Percentiles rank a stretch among this genome's conserved stretches.
Conservation (phyloP, 2,888 invertebrate species). For the Eurytoma californica region DNA sequence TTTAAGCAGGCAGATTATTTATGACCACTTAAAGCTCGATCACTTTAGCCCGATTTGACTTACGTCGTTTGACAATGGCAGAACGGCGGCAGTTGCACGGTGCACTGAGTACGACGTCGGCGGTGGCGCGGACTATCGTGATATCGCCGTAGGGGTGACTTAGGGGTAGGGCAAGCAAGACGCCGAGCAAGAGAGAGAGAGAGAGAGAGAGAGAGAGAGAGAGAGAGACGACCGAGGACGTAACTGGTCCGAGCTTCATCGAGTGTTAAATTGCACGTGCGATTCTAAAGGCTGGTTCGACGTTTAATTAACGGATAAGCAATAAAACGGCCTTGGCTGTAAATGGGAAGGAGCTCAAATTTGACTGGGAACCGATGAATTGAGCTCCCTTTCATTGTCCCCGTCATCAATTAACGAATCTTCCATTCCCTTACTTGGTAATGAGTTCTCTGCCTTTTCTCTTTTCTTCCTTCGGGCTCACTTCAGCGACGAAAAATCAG, state of each 20-base stretch:
- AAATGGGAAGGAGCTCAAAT: constrained; percentile 49
- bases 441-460: constrained; percentile 48
- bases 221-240: constrained; percentile 42
- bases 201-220: constrained; percentile 29
- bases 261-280: constrained; percentile 58
- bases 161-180: constrained; percentile 30
- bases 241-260: constrained; percentile 56
- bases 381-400: constrained; percentile 49
- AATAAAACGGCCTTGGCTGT: constrained; percentile 52
- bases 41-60: constrained; percentile 48
- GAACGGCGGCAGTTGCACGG: constrained; percentile 33
- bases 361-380: constrained; percentile 55
- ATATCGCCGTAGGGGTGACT: constrained; percentile 49
- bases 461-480: not conserved
- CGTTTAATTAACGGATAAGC: constrained; percentile 58
- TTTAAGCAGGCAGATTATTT: constrained; percentile 29
- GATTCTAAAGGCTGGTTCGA: constrained; percentile 54
- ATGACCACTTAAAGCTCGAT: constrained; percentile 40
- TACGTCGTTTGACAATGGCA: constrained; percentile 46
- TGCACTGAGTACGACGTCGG: constrained; percentile 31
- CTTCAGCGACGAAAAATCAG: too few species aligned
- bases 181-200: not conserved
- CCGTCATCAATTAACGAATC: constrained; percentile 52
- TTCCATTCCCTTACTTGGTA: constrained; percentile 48
- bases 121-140: constrained; percentile 37